Conservation (phyloP, 2,113 vertebrate genomes). For the Paraplagusia blochii region DNA sequence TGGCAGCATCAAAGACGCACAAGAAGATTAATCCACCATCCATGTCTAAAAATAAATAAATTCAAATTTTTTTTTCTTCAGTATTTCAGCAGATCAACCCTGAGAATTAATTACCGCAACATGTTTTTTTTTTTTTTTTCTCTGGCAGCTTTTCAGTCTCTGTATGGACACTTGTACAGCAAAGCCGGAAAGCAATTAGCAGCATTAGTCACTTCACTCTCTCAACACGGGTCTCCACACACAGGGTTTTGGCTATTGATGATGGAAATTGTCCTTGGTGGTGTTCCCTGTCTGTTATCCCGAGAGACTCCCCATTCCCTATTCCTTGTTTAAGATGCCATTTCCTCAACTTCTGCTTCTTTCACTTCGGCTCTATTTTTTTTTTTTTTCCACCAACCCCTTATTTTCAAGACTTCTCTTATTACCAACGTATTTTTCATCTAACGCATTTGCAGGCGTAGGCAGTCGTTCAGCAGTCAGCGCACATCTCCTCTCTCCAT, state of each 20-base stretch:
- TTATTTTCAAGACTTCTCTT: neutral
- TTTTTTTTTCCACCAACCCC: neutral
- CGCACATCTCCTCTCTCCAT: slow-evolving; percentile 44
- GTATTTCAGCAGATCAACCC: slow-evolving; percentile 11
- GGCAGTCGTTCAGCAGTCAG: slow-evolving; percentile 41
- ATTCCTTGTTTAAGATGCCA: slow-evolving; percentile 9
- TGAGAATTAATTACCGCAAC: slow-evolving; percentile 12
- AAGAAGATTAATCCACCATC: slow-evolving; percentile 44
- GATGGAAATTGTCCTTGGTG: slow-evolving; percentile 57
- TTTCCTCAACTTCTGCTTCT: neutral
- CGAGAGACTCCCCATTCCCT: too few species aligned
- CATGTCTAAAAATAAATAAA: slow-evolving; percentile 31
- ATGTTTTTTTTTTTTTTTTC: slow-evolving; percentile 22
- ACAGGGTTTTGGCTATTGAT: slow-evolving; percentile 36
- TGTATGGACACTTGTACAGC: slow-evolving; percentile 48
- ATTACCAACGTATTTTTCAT: neutral
- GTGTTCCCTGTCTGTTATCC: slow-evolving; percentile 40
- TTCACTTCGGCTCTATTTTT: neutral
- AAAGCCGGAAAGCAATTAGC: slow-evolving; percentile 65
- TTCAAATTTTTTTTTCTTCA: slow-evolving; percentile 37
- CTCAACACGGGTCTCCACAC: slow-evolving; percentile 26
- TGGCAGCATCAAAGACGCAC: slow-evolving; percentile 13
- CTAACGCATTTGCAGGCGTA: slow-evolving; percentile 15
- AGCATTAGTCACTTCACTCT: slow-evolving; percentile 39
- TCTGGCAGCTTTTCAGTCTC: slow-evolving; percentile 23